Conservation (phyloP, 2,888 invertebrate species). For the Priocnemis perturbator region DNA sequence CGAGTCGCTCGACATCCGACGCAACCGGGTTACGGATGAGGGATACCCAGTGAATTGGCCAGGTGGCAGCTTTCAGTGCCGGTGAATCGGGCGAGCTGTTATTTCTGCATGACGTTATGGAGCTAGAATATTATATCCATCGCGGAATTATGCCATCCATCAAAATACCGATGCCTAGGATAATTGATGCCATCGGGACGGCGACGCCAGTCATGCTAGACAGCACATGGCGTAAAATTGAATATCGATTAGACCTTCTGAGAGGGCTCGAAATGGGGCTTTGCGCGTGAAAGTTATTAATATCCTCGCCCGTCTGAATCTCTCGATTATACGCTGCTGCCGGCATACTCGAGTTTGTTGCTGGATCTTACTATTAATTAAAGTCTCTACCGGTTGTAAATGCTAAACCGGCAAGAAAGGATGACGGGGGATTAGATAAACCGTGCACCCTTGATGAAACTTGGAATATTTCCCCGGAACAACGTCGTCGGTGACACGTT, state of each 20-base stretch:
- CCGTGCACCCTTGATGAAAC: too few species aligned
- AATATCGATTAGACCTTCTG: slow-evolving; percentile 60
- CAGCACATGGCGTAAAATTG: slow-evolving; percentile 62
- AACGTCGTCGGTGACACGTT: too few species aligned
- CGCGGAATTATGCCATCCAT: slow-evolving; percentile 59
- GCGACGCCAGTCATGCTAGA: slow-evolving; percentile 60
- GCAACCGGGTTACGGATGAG: slow-evolving; percentile 5
- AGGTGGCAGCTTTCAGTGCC: too few species aligned
- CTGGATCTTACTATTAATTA: slow-evolving; percentile 27
- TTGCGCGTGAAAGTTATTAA: slow-evolving; percentile 52
- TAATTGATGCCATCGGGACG: slow-evolving; percentile 60
- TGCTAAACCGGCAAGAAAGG: too few species aligned
- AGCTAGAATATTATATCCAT: slow-evolving; percentile 55
- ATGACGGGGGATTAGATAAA: too few species aligned
- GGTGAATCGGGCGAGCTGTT: slow-evolving; percentile 28
- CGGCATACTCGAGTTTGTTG: slow-evolving; percentile 39
- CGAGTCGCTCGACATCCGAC: slow-evolving; percentile 16
- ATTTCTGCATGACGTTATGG: slow-evolving; percentile 46
- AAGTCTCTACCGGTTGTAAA: not conserved
- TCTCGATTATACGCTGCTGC: slow-evolving; percentile 49
- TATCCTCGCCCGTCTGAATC: slow-evolving; percentile 48
- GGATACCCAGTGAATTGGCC: slow-evolving; percentile 41
- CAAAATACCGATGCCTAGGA: slow-evolving; percentile 61
- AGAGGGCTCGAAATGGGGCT: slow-evolving; percentile 44
- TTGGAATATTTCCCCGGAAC: too few species aligned